Percentiles rank a stretch among this genome's conserved stretches.
Conservation (phyloP, 2,888 invertebrate genomes). For the Rhamnusium bicolor region DNA sequence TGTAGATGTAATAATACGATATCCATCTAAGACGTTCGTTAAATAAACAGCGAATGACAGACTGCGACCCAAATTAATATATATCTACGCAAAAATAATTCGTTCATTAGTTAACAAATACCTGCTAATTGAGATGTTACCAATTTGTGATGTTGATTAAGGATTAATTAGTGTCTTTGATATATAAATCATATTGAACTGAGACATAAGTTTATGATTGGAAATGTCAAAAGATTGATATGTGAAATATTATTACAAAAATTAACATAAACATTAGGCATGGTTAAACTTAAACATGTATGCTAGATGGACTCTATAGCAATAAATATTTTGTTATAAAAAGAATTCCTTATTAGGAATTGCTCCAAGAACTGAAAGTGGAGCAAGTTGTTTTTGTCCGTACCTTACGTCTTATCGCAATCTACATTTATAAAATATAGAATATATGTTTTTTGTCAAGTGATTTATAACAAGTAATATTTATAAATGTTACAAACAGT, state of each 20-base stretch:
- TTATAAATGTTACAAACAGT: neutral
- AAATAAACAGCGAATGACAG: neutral
- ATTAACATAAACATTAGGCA: conserved; percentile 17
- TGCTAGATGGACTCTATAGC: neutral
- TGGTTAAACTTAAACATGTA: neutral
- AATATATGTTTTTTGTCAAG: neutral
- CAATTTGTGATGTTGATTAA: conserved; percentile 14
- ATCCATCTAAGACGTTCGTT: neutral
- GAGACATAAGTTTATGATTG: conserved; percentile 1
- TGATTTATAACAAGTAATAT: neutral
- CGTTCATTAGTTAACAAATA: neutral
- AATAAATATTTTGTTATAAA: conserved; percentile 15
- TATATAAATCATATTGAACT: neutral
- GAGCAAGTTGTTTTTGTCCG: neutral
- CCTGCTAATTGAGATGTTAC: conserved; percentile 6
- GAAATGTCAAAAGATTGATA: neutral
- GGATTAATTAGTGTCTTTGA: conserved; percentile 2
- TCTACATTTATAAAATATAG: neutral
- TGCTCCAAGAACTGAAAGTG: conserved; percentile 4
- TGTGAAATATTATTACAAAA: conserved; percentile 5
- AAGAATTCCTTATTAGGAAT: conserved; percentile 7
- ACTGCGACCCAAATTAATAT: neutral
- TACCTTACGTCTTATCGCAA: neutral
- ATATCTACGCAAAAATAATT: neutral
- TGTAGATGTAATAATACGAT: neutral